Conservation (phyloP, 2,888 invertebrate genomes). For the Drosophila rubida region DNA sequence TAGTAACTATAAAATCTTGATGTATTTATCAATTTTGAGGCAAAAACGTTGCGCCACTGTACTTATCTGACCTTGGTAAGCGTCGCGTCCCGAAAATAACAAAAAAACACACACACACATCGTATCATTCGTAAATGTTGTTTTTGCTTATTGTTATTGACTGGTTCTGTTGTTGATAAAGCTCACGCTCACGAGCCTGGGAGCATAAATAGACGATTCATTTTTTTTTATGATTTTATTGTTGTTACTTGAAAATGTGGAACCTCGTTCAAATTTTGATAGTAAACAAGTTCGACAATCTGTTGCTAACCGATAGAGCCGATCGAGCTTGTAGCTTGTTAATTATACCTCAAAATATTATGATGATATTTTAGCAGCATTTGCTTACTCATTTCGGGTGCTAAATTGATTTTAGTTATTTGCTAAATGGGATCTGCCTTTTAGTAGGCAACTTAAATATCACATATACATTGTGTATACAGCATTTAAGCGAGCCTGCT, state of each 20-base stretch:
- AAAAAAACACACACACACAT: slow-evolving; percentile 32
- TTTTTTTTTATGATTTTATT: slow-evolving; percentile 54
- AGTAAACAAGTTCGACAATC: slow-evolving; percentile 36
- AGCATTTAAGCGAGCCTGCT: slow-evolving; percentile 2
- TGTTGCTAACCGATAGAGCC: slow-evolving; percentile 43
- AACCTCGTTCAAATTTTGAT: slow-evolving; percentile 22
- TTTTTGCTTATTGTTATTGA: slow-evolving; percentile 39
- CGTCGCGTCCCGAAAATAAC: slow-evolving; percentile 24
- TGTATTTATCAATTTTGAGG: slow-evolving; percentile 10
- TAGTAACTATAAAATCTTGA: background rate
- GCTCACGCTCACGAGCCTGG: slow-evolving; percentile 11
- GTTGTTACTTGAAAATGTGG: slow-evolving; percentile 36
- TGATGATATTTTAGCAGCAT: slow-evolving; percentile 34
- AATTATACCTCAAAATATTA: slow-evolving; percentile 60
- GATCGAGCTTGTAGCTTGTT: slow-evolving; percentile 39
- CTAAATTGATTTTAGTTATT: slow-evolving; percentile 47
- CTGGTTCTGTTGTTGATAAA: slow-evolving; percentile 30
- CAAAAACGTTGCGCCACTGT: slow-evolving; percentile 26
- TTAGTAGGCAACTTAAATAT: slow-evolving; percentile 24
- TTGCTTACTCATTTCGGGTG: slow-evolving; percentile 31
- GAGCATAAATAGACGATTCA: slow-evolving; percentile 42
- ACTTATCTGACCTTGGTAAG: slow-evolving; percentile 57
- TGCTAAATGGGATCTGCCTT: slow-evolving; percentile 22
- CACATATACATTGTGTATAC: background rate
- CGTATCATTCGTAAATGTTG: slow-evolving; percentile 32